These are phyloP conservation scores for Invenusta paracnida DNA, from an alignment of 2,888 invertebrate genomes.

Conservation along the genomic window DNA sequence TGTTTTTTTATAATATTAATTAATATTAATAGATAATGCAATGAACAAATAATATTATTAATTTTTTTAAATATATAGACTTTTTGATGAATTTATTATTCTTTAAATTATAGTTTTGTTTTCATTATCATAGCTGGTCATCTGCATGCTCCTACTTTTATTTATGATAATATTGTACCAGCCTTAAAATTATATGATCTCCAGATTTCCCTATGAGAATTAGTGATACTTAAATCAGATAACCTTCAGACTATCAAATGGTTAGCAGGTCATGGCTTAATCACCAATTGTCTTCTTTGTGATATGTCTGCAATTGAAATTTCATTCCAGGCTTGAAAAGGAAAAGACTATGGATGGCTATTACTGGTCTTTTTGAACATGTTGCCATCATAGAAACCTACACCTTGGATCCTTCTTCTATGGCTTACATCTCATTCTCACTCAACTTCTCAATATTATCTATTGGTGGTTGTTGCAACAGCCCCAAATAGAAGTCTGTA, in stretches of 20 bases:
- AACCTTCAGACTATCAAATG: neutral
- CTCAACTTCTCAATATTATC: neutral
- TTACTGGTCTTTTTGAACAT: neutral
- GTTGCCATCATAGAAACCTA: neutral
- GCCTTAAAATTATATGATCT: neutral
- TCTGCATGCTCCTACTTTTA: slow-evolving; percentile 8
- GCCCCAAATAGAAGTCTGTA: neutral
- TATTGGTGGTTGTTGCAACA: neutral
- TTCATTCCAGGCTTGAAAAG: neutral
- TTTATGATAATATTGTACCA: neutral
- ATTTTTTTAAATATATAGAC: too few relatives aligned
- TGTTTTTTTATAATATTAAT: too few relatives aligned
- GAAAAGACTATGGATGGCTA: neutral
- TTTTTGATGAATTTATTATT: neutral
- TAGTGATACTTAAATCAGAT: slow-evolving; percentile 4
- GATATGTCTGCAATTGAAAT: neutral
- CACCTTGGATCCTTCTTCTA: too few relatives aligned
- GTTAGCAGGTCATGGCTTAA: neutral
- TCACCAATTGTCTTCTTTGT: neutral
- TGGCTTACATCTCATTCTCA: neutral
- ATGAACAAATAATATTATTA: too few relatives aligned
- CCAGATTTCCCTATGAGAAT: neutral
- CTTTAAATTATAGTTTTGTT: neutral
- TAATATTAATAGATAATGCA: too few relatives aligned
- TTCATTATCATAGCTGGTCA: neutral